Evolutionary conservation across 2,113 vertebrate genomes (phyloP).

Genomic region (human): GRCh38 chr12:10390001-10390500

Average conservation of each 20-base stretch:
- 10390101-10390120: constrained; percentile 1
- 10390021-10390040: not conserved
- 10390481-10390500: not conserved
- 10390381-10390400: not conserved
- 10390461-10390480: not conserved
- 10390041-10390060: not conserved
- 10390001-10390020: not conserved
- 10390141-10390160: not conserved
- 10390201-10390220: not conserved
- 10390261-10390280: not conserved
- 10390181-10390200: not conserved
- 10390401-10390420: not conserved
- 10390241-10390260: not conserved
- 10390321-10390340: not conserved
- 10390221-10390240: no score
- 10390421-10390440: not conserved
- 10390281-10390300: not conserved
- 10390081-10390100: not conserved
- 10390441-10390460: not conserved
- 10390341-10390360: not conserved
- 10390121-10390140: not conserved
- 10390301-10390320: not conserved
- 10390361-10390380: not conserved
- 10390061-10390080: not conserved
- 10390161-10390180: not conserved